A percentile compares a stretch with the other conserved stretches of the same genome.
phyloP scores from a whole-genome alignment of 2,888 invertebrate genomes.

The Lasius platythorax region DNA sequence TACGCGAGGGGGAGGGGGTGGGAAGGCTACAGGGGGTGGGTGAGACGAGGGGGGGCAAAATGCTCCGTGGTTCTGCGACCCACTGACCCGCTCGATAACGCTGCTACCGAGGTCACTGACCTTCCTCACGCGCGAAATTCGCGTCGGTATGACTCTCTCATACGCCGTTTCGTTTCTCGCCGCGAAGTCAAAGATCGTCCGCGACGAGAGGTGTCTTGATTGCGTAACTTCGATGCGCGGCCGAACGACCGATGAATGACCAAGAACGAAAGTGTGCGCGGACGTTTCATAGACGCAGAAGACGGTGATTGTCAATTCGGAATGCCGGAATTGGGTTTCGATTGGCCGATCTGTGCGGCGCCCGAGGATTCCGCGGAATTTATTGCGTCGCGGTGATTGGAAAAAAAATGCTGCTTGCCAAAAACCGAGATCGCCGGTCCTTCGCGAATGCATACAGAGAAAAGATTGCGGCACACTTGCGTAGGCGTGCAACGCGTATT shows the following conservation, averaged over 20 bases:
- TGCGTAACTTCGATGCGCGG: not conserved
- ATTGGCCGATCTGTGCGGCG: constrained; percentile 22
- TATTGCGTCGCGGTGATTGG: constrained; percentile 35
- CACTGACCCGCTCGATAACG: constrained; percentile 88
- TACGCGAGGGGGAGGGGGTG: constrained; percentile 66
- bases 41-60: constrained; percentile 78
- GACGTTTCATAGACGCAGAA: not conserved
- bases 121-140: constrained; percentile 81
- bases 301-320: constrained; percentile 32
- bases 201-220: constrained; percentile 27
- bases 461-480: not conserved
- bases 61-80: constrained; percentile 88
- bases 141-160: constrained; percentile 59
- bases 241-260: constrained; percentile 14
- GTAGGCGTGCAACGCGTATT: not conserved
- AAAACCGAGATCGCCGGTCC: not conserved
- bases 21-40: constrained; percentile 72
- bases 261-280: constrained; percentile 54
- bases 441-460: not conserved
- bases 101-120: constrained; percentile 84
- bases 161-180: constrained; percentile 44
- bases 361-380: constrained; percentile 44
- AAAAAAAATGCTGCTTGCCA: constrained; percentile 13
- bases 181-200: constrained; percentile 52
- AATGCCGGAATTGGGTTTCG: constrained; percentile 41